Evolutionary conservation across 1,140 invertebrate species (phyloP), one percentile per base, ranked within the genome.

Genomic region (Zaprionus nigranus): DNA sequence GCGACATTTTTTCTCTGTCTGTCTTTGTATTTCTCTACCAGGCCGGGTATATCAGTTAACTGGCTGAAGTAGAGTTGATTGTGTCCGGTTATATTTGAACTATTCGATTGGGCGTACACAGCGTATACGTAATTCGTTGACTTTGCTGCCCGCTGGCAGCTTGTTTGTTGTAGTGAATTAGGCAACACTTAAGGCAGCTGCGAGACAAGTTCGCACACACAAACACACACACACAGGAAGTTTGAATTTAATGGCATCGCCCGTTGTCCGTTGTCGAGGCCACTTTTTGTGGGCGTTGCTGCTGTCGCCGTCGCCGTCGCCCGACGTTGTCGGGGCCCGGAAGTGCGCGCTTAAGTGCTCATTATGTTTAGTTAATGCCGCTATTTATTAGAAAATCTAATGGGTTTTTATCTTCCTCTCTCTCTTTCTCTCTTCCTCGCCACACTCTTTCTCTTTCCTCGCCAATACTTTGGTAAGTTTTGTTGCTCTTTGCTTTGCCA

Each of bases 301-400:
- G 4, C 13, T 40, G 28, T 53, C 22, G 26, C 53, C 7, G 36
- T 38, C 12, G 4, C 36, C 13, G 36, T 38, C 36, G 36, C 36
- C 40, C n/a, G 6, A 17, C 40, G 5, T 11, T 65, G 17, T 62
- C 30, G 63, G 62, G 75, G 60, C 64, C 67, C 78, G 81, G 81
- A 82, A 82, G 75, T 82, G 75, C 78, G 78, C 80, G 70, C 81
- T 81, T 80, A 82, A 81, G 78, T 81, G 78, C 81, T 82, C 78
- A 82, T 82, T 82, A 82, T 81, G 78, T 81, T 82, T 78, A 81
- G 78, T 81, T 81, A 78, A 82, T 82, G 80, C 78, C 70, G 66
- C 80, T 80, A 80, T 82, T 82, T 80, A 82, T 82, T 82, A 82
- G 78, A 82, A 77, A 82, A 82, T 82, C 73, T 79, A 82, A 82